These are phyloP conservation scores for Osmoderma eremita DNA, from an alignment of 2,888 invertebrate genomes.

Conservation along the genomic window DNA sequence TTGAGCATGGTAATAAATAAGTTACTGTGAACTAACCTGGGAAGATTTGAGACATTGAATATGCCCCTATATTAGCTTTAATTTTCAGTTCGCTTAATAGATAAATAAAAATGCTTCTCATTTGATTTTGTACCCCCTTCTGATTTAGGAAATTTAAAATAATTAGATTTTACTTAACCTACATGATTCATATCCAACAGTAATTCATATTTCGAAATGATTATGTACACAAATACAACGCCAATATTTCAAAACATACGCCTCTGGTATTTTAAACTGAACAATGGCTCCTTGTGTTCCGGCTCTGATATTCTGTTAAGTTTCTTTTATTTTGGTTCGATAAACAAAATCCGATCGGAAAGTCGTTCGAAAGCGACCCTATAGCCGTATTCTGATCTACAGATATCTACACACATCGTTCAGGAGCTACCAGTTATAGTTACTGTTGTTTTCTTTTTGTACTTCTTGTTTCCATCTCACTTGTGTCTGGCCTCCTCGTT, in stretches of 20 bases:
- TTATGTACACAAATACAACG: neutral
- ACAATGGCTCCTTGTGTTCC: slow-evolving; percentile 38
- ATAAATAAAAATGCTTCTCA: too few relatives aligned
- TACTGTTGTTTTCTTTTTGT: slow-evolving; percentile 41
- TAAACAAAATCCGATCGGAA: slow-evolving; percentile 52
- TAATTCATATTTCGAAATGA: too few relatives aligned
- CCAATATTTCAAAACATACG: neutral
- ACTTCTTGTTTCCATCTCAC: slow-evolving; percentile 25
- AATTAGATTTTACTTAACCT: too few relatives aligned
- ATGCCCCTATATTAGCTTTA: too few relatives aligned
- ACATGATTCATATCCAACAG: too few relatives aligned
- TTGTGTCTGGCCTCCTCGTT: slow-evolving; percentile 14
- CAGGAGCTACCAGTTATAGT: slow-evolving; percentile 52
- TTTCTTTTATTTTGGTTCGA: slow-evolving; percentile 52
- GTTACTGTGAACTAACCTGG: too few relatives aligned
- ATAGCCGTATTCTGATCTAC: slow-evolving; percentile 51
- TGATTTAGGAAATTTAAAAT: too few relatives aligned
- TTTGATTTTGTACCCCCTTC: too few relatives aligned
- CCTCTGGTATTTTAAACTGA: too few relatives aligned
- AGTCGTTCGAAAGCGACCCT: slow-evolving; percentile 51
- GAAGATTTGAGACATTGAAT: too few relatives aligned
- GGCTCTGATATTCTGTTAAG: slow-evolving; percentile 49
- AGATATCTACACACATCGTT: slow-evolving; percentile 53
- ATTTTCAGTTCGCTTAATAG: too few relatives aligned
- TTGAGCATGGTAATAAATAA: too few relatives aligned